These are phyloP conservation scores for Setophaga coronata DNA, from an alignment of 2,113 vertebrate genomes.

Conservation along the genomic window DNA sequence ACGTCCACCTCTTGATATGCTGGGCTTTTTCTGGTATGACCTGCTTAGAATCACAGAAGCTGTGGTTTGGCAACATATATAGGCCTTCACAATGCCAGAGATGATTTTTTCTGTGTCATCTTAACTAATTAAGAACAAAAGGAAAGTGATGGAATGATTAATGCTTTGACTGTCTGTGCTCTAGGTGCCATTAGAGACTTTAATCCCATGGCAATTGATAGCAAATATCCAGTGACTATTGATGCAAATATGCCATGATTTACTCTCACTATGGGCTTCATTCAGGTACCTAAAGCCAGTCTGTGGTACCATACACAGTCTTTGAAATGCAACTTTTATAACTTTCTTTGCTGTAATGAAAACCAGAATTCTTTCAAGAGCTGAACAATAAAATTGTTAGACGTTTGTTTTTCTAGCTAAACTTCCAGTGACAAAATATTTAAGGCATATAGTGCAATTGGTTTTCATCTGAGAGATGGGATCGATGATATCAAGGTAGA, in stretches of 20 bases:
- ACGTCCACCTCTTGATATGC: background rate
- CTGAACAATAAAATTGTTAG: background rate
- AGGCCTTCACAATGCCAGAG: background rate
- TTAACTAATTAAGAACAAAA: slow-evolving; percentile 31
- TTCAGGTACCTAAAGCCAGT: background rate
- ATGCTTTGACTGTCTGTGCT: background rate
- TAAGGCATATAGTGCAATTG: slow-evolving; percentile 10
- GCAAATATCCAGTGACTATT: background rate
- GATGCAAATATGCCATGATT: background rate
- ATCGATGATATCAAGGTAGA: background rate
- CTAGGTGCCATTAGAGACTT: background rate
- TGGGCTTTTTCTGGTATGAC: background rate
- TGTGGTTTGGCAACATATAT: background rate
- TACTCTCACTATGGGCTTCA: background rate
- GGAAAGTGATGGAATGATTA: background rate
- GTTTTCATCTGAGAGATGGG: slow-evolving; percentile 14
- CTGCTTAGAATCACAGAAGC: background rate
- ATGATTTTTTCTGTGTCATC: background rate
- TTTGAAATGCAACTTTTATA: slow-evolving; percentile 32
- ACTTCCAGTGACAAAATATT: slow-evolving; percentile 50
- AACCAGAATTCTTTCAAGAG: slow-evolving; percentile 49
- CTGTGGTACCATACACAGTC: background rate
- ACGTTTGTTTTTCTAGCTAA: slow-evolving; percentile 56
- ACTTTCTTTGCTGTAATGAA: slow-evolving; percentile 50
- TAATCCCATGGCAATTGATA: background rate